These are phyloP conservation scores for Drosophila cognata DNA, from an alignment of 2,888 invertebrate species.

Conservation along the genomic window DNA sequence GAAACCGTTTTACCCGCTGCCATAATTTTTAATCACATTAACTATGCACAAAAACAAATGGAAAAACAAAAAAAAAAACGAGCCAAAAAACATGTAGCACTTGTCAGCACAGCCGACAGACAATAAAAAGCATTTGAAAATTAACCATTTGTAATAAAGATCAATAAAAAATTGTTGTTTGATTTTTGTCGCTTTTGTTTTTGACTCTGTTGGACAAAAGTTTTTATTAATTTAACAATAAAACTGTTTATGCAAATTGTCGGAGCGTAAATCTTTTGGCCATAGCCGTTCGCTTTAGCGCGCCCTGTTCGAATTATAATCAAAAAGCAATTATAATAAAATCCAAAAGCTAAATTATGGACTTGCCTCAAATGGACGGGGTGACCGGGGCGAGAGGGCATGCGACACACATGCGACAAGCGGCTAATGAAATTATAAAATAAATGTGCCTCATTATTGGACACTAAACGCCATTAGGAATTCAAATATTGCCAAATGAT, in stretches of 20 bases:
- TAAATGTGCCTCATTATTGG: slow-evolving; percentile 79
- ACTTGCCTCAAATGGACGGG: slow-evolving; percentile 9
- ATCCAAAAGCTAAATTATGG: slow-evolving; percentile 58
- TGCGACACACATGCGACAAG: slow-evolving; percentile 45
- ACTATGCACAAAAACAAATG: slow-evolving; percentile 47
- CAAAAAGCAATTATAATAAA: slow-evolving; percentile 75
- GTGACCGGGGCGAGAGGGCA: background rate
- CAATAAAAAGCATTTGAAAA: slow-evolving; percentile 68
- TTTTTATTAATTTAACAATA: slow-evolving; percentile 79
- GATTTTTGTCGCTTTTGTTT: slow-evolving; percentile 37
- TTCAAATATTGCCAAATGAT: slow-evolving; percentile 68
- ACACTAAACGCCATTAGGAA: slow-evolving; percentile 79
- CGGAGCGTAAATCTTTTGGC: slow-evolving; percentile 54
- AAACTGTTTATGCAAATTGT: slow-evolving; percentile 78
- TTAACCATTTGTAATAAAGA: slow-evolving; percentile 66
- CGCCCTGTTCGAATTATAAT: slow-evolving; percentile 70
- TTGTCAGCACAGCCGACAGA: slow-evolving; percentile 76
- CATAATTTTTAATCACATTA: slow-evolving; percentile 79
- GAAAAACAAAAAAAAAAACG: slow-evolving; percentile 44
- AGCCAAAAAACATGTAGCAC: slow-evolving; percentile 79
- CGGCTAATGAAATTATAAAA: slow-evolving; percentile 80
- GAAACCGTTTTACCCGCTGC: slow-evolving; percentile 48
- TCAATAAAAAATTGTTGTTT: slow-evolving; percentile 66
- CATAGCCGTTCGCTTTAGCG: slow-evolving; percentile 48
- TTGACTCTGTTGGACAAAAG: slow-evolving; percentile 46